These are phyloP conservation scores for Micrastur ruficollis DNA, from an alignment of 2,797 vertebrate genomes.

Conservation along the genomic window DNA sequence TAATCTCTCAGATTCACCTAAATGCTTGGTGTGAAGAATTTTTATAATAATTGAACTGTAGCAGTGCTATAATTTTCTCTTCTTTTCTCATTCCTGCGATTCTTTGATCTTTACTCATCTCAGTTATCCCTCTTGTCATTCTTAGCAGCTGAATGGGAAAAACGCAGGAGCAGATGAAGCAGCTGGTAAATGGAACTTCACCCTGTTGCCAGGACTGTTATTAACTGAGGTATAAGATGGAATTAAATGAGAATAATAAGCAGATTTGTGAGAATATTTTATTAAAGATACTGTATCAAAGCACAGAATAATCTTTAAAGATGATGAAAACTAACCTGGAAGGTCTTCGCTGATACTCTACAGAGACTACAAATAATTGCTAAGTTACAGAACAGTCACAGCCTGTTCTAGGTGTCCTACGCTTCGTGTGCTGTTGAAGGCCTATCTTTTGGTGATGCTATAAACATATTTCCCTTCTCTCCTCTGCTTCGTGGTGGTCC, in stretches of 20 bases:
- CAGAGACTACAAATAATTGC: constrained; percentile 39
- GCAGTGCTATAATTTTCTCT: background rate
- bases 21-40: background rate
- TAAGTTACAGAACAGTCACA: constrained; percentile 54
- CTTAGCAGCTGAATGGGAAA: background rate
- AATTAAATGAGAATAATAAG: constrained; percentile 67
- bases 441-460: background rate
- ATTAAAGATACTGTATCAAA: constrained; percentile 58
- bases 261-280: constrained; percentile 56
- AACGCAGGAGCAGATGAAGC: background rate
- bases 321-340: constrained; percentile 44
- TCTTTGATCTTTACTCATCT: background rate
- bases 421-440: background rate
- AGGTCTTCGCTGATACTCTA: constrained; percentile 8
- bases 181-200: background rate
- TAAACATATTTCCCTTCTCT: background rate
- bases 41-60: background rate
- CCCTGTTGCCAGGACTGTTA: background rate
- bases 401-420: constrained; percentile 44
- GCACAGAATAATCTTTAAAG: constrained; percentile 62
- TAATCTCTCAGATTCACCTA: background rate
- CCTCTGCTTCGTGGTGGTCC: background rate
- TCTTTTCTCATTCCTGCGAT: background rate
- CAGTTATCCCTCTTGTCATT: background rate
- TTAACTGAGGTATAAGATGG: background rate